Conservation (phyloP, 2,888 invertebrate genomes). For the Autographa pulchrina region DNA sequence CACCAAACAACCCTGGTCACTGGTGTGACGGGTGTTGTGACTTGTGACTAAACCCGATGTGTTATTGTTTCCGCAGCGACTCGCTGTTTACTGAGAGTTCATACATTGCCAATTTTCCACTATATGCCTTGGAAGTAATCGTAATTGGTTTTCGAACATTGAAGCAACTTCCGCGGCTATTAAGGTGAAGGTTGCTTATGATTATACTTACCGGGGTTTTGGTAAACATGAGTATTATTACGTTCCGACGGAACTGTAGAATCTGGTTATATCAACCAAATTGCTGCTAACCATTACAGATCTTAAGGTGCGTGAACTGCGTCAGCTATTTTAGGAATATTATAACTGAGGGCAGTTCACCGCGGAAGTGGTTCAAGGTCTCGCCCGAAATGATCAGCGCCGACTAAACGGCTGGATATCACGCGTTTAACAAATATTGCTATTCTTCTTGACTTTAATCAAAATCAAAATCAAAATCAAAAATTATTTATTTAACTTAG, state of each 20-base stretch:
- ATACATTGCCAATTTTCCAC: neutral
- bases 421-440: neutral
- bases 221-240: neutral
- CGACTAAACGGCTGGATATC: neutral
- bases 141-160: conserved; percentile 2
- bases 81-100: neutral
- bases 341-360: neutral
- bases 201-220: neutral
- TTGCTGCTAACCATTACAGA: neutral
- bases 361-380: conserved; percentile 4
- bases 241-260: neutral
- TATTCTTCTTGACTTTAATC: too few species aligned
- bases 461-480: too few species aligned
- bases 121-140: neutral
- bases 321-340: neutral
- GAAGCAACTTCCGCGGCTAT: conserved; percentile 1
- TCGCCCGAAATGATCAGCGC: neutral
- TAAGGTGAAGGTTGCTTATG: conserved; percentile 4
- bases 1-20: conserved; percentile 29
- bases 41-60: conserved; percentile 5
- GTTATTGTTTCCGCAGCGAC: conserved; percentile 22
- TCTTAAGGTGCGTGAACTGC: neutral
- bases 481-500: too few species aligned
- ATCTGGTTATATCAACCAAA: neutral
- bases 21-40: conserved; percentile 6